phyloP scores from a whole-genome alignment of 1,140 invertebrate species.

The Chlorops oryzae region DNA sequence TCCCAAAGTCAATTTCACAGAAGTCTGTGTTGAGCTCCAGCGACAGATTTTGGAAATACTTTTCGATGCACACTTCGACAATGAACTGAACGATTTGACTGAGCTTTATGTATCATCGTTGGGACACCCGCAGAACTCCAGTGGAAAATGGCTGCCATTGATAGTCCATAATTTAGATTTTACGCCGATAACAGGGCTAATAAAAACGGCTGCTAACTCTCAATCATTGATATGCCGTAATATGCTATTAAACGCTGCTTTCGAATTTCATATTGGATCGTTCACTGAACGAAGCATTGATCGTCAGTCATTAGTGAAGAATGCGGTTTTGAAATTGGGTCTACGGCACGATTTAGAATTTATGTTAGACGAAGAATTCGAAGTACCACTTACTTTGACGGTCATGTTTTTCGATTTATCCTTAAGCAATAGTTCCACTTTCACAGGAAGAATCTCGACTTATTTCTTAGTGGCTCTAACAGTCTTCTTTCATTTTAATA shows the following conservation, averaged over 20 bases:
- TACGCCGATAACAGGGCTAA: conserved; percentile 20
- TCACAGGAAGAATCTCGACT: too few relatives aligned
- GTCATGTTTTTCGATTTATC: conserved; percentile 33
- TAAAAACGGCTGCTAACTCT: conserved; percentile 16
- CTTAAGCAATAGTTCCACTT: conserved; percentile 6
- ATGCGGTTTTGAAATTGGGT: conserved; percentile 25
- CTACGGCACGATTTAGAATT: conserved; percentile 36
- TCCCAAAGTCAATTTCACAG: conserved; percentile 25
- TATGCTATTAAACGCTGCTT: conserved; percentile 31
- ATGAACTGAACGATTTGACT: conserved; percentile 11
- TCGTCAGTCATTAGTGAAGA: conserved; percentile 28
- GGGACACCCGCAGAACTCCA: conserved; percentile 26
- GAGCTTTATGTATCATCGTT: conserved; percentile 29
- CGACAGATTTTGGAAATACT: conserved; percentile 22
- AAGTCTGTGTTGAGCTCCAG: conserved; percentile 30
- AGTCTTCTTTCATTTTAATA: too few relatives aligned
- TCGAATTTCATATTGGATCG: conserved; percentile 31
- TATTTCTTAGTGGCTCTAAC: too few relatives aligned
- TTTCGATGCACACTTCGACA: conserved; percentile 18
- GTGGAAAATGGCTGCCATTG: conserved; percentile 29
- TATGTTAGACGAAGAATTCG: conserved; percentile 26
- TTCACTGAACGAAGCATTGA: conserved; percentile 14
- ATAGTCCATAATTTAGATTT: conserved; percentile 18
- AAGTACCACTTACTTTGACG: conserved; percentile 27
- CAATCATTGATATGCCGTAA: conserved; percentile 34